A percentile compares a stretch with the other conserved stretches of the same genome.
Evolutionary conservation across 2,888 invertebrate species (phyloP).

Genomic region (Coelinius sp.): DNA sequence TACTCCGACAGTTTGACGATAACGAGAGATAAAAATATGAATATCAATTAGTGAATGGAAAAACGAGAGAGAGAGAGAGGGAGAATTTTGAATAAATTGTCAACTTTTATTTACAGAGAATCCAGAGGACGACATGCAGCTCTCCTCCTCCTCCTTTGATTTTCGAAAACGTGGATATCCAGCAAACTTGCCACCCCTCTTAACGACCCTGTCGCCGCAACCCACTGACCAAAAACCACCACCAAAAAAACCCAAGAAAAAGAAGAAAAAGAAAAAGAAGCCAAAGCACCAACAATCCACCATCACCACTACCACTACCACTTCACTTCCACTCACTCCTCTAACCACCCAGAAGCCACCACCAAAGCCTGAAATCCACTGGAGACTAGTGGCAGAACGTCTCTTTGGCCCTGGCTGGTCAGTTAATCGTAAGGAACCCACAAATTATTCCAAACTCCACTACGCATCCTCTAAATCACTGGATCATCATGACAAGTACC

Average conservation of each 20-base stretch:
- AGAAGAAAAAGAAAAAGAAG: constrained; percentile 58
- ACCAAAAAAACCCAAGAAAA: constrained; percentile 55
- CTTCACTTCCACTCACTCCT: constrained; percentile 39
- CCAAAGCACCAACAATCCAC: constrained; percentile 41
- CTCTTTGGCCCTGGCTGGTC: constrained; percentile 54
- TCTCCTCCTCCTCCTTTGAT: constrained; percentile 42
- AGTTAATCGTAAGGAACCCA: constrained; percentile 14
- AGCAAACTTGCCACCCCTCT: constrained; percentile 19
- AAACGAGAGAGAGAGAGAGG: too few species aligned
- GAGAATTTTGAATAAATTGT: not conserved
- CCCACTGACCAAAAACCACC: constrained; percentile 47
- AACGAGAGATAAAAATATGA: not conserved
- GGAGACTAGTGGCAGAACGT: constrained; percentile 58
- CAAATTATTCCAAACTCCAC: constrained; percentile 45
- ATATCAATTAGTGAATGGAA: not conserved
- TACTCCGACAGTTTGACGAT: not conserved
- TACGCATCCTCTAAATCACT: constrained; percentile 41
- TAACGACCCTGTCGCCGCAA: not conserved
- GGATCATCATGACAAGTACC: constrained; percentile 45
- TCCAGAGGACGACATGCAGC: constrained; percentile 44
- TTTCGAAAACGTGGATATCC: constrained; percentile 50
- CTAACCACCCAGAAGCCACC: constrained; percentile 45
- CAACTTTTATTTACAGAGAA: constrained; percentile 46
- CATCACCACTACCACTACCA: too few species aligned
- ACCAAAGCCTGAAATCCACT: constrained; percentile 51